These are phyloP conservation scores for Osmoderma eremita DNA, from an alignment of 2,888 invertebrate genomes.

Conservation along the genomic window DNA sequence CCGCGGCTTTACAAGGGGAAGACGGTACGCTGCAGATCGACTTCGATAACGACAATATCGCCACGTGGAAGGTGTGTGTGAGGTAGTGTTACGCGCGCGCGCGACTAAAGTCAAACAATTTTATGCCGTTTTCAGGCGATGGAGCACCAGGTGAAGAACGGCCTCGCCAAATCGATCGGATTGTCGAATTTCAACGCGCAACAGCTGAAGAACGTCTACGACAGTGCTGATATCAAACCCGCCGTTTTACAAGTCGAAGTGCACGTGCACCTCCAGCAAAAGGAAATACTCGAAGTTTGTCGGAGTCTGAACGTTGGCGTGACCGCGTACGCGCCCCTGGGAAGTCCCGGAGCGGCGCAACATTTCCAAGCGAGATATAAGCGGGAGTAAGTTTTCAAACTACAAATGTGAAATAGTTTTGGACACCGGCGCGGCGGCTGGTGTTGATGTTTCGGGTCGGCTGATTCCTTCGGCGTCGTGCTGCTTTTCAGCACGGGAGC, in stretches of 20 bases:
- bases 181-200: constrained; percentile 80
- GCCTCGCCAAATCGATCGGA: constrained; percentile 76
- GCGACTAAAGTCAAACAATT: not conserved
- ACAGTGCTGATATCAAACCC: constrained; percentile 72
- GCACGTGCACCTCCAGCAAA: constrained; percentile 81
- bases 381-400: constrained; percentile 64
- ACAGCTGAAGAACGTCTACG: constrained; percentile 74
- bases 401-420: not conserved
- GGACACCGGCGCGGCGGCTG: too few relatives aligned
- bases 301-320: constrained; percentile 70
- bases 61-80: constrained; percentile 74
- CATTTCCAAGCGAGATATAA: constrained; percentile 73
- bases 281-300: constrained; percentile 71
- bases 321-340: constrained; percentile 78
- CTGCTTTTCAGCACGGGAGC: too few relatives aligned
- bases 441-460: too few relatives aligned
- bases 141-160: constrained; percentile 73
- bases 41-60: constrained; percentile 71
- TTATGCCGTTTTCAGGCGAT: constrained; percentile 67
- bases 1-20: constrained; percentile 68
- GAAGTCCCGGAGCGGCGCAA: constrained; percentile 75
- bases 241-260: constrained; percentile 80
- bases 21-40: constrained; percentile 72
- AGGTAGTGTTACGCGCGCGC: too few relatives aligned
- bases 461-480: not conserved